Conservation (phyloP, 1,140 invertebrate species). For the Drosophila punjabiensis region DNA sequence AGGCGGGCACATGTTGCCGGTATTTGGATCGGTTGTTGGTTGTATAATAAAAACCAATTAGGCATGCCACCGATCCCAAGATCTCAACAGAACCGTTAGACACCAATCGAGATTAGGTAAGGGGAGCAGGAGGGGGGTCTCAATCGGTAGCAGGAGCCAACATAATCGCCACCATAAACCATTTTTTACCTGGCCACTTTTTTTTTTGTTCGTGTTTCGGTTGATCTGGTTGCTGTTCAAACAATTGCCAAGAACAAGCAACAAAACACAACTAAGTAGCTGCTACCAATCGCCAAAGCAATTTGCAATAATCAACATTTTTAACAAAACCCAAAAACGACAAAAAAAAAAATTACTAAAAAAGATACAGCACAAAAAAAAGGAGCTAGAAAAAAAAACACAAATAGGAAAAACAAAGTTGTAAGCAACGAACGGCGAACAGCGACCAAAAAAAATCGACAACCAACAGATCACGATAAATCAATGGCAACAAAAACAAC, state of each 20-base stretch:
- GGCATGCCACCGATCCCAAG: constrained; percentile 68
- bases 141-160: constrained; percentile 30
- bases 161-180: constrained; percentile 60
- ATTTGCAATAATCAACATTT: constrained; percentile 84
- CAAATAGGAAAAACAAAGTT: constrained; percentile 58
- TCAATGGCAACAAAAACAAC: constrained; percentile 73
- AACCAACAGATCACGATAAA: constrained; percentile 80
- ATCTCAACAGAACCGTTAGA: constrained; percentile 60
- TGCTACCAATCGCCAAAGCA: constrained; percentile 83
- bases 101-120: constrained; percentile 50
- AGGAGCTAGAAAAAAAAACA: constrained; percentile 29
- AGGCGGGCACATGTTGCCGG: constrained; percentile 33
- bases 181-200: constrained; percentile 28
- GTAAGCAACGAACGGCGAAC: constrained; percentile 58
- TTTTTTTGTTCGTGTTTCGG: constrained; percentile 15
- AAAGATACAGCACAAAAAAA: constrained; percentile 35
- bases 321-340: constrained; percentile 59
- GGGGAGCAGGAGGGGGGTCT: neutral
- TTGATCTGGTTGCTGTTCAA: constrained; percentile 65
- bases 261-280: constrained; percentile 80
- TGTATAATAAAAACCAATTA: constrained; percentile 73
- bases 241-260: constrained; percentile 80
- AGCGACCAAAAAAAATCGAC: constrained; percentile 71
- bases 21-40: constrained; percentile 9
- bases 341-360: constrained; percentile 34